Evolutionary conservation across 1,140 invertebrate genomes (phyloP), one percentile per base, ranked within the genome.

Genomic region (Metaphire vulgaris): DNA sequence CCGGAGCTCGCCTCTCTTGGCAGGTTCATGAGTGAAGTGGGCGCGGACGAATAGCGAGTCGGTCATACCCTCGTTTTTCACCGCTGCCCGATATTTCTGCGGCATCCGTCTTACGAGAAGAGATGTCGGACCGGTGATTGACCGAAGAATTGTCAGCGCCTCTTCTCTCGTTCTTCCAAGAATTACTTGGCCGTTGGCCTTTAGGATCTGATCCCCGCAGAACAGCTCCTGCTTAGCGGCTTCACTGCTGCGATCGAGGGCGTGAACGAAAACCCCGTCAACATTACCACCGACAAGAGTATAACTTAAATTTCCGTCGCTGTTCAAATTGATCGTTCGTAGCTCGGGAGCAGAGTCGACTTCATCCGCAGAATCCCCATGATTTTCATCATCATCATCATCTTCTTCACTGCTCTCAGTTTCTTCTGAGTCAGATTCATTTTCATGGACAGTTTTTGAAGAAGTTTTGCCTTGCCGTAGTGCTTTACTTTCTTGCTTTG

Each of bases 21-120:
- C 28, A 34, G 29, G 29, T n/a, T 75, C 73, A 68, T 78, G 26
- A 21, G 16, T 65, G 33, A 78, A 78, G 32, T 75, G 66, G 29
- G 77, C 74, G 28, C 67, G 33, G 26, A 78, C 69, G 74, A 74
- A 78, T n/a, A 78, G 70, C 41, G 33, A 15, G 69, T 78, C 77
- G n/a, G 73, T 72, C 33, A 33, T 41, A 33, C 73, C 77, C 2
- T 68, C 34, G 28, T 74, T 74, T 6, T 75, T 67, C 33, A 78
- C 56, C 21, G 74, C 33, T 1, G 77, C 26, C 16, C 41, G 33
- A 65, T 72, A 78, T 31, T 64, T 66, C 6, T 71, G 66, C 6
- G 26, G 30, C 16, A 66, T 33, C 31, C 69, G 28, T 14, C 73
- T 69, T 6, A 78, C 77, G 14, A 71, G 66, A 12, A 78, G 34